Base-by-base conservation (phyloP, 2,797 vertebrate genomes). In the Cossypha heuglini region DNA sequence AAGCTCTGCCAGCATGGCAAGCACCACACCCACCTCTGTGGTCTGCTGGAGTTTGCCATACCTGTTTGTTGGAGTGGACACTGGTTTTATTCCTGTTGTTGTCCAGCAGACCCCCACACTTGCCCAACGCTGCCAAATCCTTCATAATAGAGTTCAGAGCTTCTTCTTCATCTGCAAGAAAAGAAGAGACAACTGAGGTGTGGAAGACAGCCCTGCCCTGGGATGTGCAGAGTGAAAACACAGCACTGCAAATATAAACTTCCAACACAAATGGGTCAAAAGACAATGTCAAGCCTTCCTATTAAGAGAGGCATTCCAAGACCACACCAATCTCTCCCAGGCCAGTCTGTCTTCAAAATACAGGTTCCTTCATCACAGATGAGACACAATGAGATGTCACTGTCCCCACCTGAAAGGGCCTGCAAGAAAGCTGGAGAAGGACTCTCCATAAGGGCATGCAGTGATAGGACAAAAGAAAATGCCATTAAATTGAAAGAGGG, bases 101-200 rank as follows among this genome's bases (percentile, higher is more conserved):
- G 96, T 98, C 98, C 97, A 97, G 97, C 93, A 98, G 97, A 18
- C 97, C 97, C 91, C 98, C 98, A 82, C 98, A 98, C 90, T 98
- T 98, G 78, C 99, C 98, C 97, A 99, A 82, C 0, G 99, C 99
- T 45, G 98, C 99, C 95, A 99, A 97, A 96, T 99, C 99, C 97
- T 99, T 99, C 99, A 99, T 99, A 96, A 99, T 99, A 94, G 99
- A 99, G 97, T 99, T 98, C 55, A 99, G 98, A 31, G 99, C 99
- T 97, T 98, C 99, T 96, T 99, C 99, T 46, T 99, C 99, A 59
- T 99, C 99, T 99, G 91, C 42, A 96, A 94, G 80, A 58, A 74
- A 49, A 92, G n/a, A 33, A 64, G 48, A 92, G 13, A 89, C 38
- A 69, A 68, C 15, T 89, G 72, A 88, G 90, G 35, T 0, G 7